phyloP scores from a whole-genome alignment of 2,797 vertebrate species.

The Rhinoraja longicauda region DNA sequence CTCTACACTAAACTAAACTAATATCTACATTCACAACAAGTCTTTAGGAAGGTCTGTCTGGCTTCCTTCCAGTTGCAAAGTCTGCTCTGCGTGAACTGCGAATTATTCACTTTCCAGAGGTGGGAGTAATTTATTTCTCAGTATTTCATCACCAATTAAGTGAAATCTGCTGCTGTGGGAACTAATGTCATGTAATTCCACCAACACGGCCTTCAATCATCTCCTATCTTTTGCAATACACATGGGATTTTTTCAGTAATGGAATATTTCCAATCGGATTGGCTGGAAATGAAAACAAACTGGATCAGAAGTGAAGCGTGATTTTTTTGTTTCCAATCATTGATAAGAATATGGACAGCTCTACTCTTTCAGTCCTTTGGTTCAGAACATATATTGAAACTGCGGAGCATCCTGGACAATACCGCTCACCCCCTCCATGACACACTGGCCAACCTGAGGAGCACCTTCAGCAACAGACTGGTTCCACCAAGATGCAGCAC shows the following conservation, averaged over 20 bases:
- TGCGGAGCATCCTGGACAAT: too few species aligned
- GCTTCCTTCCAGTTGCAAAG: not conserved
- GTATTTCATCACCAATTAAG: not conserved
- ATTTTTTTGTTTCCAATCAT: not conserved
- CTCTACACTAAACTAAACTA: too few species aligned
- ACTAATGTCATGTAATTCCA: not conserved
- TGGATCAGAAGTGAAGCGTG: not conserved
- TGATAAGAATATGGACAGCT: too few species aligned
- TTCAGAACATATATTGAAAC: too few species aligned
- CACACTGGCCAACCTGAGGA: too few species aligned
- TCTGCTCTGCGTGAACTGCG: not conserved
- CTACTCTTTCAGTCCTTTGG: too few species aligned
- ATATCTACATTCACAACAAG: not conserved
- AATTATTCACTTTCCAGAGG: not conserved
- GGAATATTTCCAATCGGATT: not conserved
- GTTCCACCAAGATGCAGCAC: too few species aligned
- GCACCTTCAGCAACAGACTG: too few species aligned
- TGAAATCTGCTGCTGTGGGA: not conserved
- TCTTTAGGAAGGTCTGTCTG: not conserved
- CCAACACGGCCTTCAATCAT: too few species aligned
- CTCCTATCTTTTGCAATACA: not conserved
- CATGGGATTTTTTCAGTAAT: not conserved
- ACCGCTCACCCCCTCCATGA: too few species aligned
- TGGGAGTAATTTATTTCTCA: conserved; percentile 7
- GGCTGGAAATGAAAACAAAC: not conserved